Evolutionary conservation across 2,797 vertebrate species (phyloP).

Genomic region (Tarsius wallacei): DNA sequence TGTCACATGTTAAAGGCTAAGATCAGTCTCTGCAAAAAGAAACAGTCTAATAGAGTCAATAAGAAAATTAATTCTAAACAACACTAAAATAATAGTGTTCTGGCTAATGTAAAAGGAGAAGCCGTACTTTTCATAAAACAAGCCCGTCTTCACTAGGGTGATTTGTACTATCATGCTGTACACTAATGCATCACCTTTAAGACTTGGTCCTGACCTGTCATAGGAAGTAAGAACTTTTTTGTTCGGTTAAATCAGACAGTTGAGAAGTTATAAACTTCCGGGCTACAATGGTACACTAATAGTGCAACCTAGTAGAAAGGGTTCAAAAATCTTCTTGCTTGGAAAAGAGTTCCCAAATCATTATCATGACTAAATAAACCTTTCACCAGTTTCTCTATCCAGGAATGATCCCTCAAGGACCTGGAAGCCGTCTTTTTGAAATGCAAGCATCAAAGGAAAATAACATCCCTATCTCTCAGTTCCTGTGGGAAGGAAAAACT

Average conservation of each 20-base stretch:
- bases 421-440: no score
- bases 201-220: background rate
- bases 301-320: background rate
- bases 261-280: background rate
- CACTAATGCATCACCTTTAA: fast-evolving
- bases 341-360: background rate
- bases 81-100: constrained; percentile 74
- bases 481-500: background rate
- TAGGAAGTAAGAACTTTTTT: background rate
- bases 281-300: background rate
- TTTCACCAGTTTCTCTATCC: background rate
- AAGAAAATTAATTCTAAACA: constrained; percentile 69
- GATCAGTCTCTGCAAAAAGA: constrained; percentile 80
- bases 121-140: constrained; percentile 39
- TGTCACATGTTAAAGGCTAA: constrained; percentile 69
- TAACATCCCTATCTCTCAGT: no score
- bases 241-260: background rate
- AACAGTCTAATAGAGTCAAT: constrained; percentile 49
- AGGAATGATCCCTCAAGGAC: background rate
- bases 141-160: constrained; percentile 55
- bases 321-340: background rate
- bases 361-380: background rate
- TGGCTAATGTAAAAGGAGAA: constrained; percentile 67
- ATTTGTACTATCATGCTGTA: background rate
- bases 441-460: no score